Conservation (phyloP, 2,888 invertebrate species). For the Nomada ferruginata region DNA sequence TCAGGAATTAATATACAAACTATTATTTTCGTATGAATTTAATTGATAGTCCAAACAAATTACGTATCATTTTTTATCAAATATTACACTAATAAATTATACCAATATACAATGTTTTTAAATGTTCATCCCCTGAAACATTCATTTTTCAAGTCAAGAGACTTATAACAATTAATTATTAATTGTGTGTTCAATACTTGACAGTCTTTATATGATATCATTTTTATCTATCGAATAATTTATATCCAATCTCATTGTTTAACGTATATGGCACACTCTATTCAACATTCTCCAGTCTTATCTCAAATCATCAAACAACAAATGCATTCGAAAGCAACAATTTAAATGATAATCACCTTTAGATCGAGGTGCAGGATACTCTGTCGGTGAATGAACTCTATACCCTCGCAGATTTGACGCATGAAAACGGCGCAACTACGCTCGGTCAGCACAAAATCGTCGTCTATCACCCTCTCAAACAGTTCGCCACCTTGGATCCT, state of each 20-base stretch:
- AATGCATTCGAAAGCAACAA: neutral
- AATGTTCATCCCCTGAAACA: too few species aligned
- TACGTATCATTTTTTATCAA: too few species aligned
- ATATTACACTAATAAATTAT: too few species aligned
- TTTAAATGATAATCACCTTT: conserved; percentile 88
- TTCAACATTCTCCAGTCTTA: too few species aligned
- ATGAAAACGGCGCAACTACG: conserved; percentile 98
- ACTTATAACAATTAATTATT: too few species aligned
- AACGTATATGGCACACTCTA: neutral
- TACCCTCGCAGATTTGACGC: conserved; percentile 98
- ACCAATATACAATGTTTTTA: too few species aligned
- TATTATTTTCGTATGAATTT: too few species aligned
- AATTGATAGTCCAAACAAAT: too few species aligned
- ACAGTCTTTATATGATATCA: neutral
- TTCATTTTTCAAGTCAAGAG: too few species aligned
- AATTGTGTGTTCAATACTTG: too few species aligned
- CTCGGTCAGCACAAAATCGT: conserved; percentile 98
- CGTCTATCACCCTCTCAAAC: conserved; percentile 99
- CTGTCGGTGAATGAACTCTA: conserved; percentile 98
- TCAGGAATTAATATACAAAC: too few species aligned
- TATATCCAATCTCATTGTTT: neutral
- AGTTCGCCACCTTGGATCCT: conserved; percentile 99
- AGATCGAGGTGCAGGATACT: conserved; percentile 98
- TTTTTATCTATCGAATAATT: neutral
- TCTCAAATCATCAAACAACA: neutral